Base-by-base conservation (phyloP, 2,888 invertebrate species). In the Stomorhina lunata region DNA sequence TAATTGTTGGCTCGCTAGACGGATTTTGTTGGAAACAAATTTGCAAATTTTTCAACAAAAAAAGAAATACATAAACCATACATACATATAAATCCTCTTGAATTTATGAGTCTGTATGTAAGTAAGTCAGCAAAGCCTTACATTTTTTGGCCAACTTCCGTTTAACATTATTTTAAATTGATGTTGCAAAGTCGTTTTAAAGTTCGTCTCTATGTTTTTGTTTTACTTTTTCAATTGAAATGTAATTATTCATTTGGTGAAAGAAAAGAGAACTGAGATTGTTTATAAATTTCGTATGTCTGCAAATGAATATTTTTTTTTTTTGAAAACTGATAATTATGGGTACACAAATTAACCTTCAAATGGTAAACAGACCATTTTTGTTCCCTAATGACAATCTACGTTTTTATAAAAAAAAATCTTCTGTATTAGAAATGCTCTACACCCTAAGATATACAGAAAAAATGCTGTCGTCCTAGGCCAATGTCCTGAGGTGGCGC, bases 141-240 rank as follows among this genome's bases (percentile, higher is more conserved):
- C n/a, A n/a, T n/a, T 53, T 81, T 72, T 55, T 48, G 66, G 66
- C 53, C 27, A 55, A 37, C 61, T 66, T 73, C 45, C 63, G 55
- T 63, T 68, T 45, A 73, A 65, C 63, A 69, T 73, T 65, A 68
- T 68, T 68, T 77, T n/a, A 57, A 78, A 68, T 68, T 65, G 63
- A 45, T 73, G 9, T 81, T 78, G 27, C 17, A 37, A 20, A 76
- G 75, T 76, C 53, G 10, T 32, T 45, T 57, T 69, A n/a, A n/a
- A n/a, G n/a, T n/a, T n/a, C 7, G 25, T n/a, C n/a, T n/a, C n/a
- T n/a, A 12, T 10, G 7, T 43, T 43, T 7, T 4, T 27, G 15
- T 48, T 27, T 29, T 43, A 1, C 4, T 10, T 48, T 27, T 53
- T 7, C 20, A 65, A 77, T 55, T 72, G 55, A 68, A 78, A 63